These are phyloP conservation scores for Agrypnia vestita DNA, from an alignment of 1,140 invertebrate genomes.

Conservation along the genomic window DNA sequence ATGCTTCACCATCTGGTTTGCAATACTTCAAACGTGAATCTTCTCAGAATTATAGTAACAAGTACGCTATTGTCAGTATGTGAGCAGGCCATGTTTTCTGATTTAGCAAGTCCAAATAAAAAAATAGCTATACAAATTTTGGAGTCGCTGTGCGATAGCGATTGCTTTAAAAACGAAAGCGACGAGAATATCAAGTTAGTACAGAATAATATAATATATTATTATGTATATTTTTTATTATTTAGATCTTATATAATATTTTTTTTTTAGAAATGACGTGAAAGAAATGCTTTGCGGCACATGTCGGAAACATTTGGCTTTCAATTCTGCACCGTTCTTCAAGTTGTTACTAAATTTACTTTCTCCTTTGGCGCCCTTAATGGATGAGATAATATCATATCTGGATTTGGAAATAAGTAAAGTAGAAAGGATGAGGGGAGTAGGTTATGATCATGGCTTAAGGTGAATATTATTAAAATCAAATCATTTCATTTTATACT, in stretches of 20 bases:
- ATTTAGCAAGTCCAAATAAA: constrained; percentile 53
- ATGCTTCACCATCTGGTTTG: constrained; percentile 47
- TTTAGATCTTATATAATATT: constrained; percentile 18
- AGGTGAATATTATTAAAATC: constrained; percentile 43
- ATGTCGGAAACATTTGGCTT: constrained; percentile 57
- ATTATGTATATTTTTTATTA: no score
- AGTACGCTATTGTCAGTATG: constrained; percentile 50
- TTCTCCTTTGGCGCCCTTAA: constrained; percentile 19
- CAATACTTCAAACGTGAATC: constrained; percentile 41
- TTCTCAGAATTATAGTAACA: constrained; percentile 45
- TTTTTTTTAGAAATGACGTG: constrained; percentile 31
- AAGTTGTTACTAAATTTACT: constrained; percentile 46
- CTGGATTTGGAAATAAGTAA: constrained; percentile 54
- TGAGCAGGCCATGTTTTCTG: constrained; percentile 58
- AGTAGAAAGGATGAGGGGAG: constrained; percentile 59
- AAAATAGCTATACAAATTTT: constrained; percentile 53
- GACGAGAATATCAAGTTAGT: constrained; percentile 35
- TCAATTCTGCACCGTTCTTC: constrained; percentile 56
- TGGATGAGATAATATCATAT: constrained; percentile 42
- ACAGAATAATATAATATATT: neutral
- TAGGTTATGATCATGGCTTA: constrained; percentile 57
- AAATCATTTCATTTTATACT: neutral
- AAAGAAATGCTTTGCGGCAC: constrained; percentile 49
- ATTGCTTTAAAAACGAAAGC: constrained; percentile 23
- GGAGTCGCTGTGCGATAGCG: constrained; percentile 46